Evolutionary conservation across 1,140 invertebrate species (phyloP).

Genomic region (Zophobas atratus): DNA sequence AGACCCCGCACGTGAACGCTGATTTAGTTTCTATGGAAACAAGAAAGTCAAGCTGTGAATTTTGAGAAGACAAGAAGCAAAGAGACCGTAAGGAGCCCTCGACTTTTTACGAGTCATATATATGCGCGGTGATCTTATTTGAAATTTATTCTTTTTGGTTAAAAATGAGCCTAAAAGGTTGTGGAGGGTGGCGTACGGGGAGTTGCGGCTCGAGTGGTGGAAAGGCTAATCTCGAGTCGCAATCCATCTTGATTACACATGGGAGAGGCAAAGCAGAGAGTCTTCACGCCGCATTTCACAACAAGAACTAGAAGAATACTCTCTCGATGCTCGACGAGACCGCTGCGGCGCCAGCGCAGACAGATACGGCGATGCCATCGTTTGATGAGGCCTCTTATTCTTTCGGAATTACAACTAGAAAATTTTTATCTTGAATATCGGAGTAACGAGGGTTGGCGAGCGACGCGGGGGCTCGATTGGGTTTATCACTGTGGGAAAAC

Average conservation of each 20-base stretch:
- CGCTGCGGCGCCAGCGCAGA: constrained; percentile 41
- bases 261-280: constrained; percentile 56
- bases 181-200: constrained; percentile 37
- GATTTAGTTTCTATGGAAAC: constrained; percentile 61
- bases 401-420: constrained; percentile 36
- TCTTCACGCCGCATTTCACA: constrained; percentile 59
- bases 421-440: constrained; percentile 19
- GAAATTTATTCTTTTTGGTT: constrained; percentile 63
- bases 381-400: constrained; percentile 42
- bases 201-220: constrained; percentile 48
- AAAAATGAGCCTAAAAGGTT: constrained; percentile 62
- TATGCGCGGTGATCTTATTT: constrained; percentile 60
- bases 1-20: constrained; percentile 45
- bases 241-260: constrained; percentile 65
- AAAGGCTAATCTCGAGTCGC: constrained; percentile 63
- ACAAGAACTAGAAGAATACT: constrained; percentile 56
- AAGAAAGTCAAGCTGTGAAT: constrained; percentile 56
- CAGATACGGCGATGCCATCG: constrained; percentile 23
- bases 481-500: too few relatives aligned
- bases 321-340: constrained; percentile 44
- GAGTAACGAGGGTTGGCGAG: not conserved
- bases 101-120: constrained; percentile 59
- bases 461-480: too few relatives aligned
- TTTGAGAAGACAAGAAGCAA: constrained; percentile 55
- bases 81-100: constrained; percentile 43